Base-by-base conservation (phyloP, 2,888 invertebrate species). In the Didymodactylos carnosus region DNA sequence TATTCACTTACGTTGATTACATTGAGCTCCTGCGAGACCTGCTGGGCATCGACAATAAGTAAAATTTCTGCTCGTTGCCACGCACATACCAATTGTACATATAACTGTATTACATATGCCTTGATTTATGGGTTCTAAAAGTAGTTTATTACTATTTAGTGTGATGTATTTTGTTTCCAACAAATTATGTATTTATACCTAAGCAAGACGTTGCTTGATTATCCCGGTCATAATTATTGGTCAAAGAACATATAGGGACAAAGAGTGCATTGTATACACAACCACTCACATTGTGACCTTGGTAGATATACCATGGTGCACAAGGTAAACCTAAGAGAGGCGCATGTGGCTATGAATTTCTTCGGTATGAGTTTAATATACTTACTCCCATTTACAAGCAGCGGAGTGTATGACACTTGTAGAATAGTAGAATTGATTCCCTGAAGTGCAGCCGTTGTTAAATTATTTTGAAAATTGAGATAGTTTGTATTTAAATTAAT, bases 1-100 rank as follows among this genome's bases (percentile, higher is more conserved):
- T n/a, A n/a, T 25, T 35, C 19, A 35, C 62, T 3, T 35, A 62
- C 62, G 62, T 62, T 62, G 71, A 69, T 53, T 71, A 71, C 74
- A 74, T 39, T 74, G 53, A 8, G 29, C 16, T n/a, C 74, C 71
- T 11, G 74, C 71, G 19, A 71, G n/a, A 23, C 71, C 74, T 29
- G 35, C 35, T 62, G 49, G 39, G 39, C 74, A 74, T 71, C 53
- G 19, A 62, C 62, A 62, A n/a, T 19, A 62, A 0, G 62, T 62
- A 35, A 62, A 7, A 35, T 62, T 62, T 14, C 19, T 19, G 35
- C 62, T 62, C 11, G 62, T 62, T 62, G 5, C 62, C 19, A 62
- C 11, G 35, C 62, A 62, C 35, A 0, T 19, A 62, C 62, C 62
- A 13, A 10, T n/a, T 14, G 8, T n/a, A 62, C 62, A 62, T n/a